These are phyloP conservation scores for Luperina testacea DNA, from an alignment of 2,888 invertebrate genomes.

Conservation along the genomic window DNA sequence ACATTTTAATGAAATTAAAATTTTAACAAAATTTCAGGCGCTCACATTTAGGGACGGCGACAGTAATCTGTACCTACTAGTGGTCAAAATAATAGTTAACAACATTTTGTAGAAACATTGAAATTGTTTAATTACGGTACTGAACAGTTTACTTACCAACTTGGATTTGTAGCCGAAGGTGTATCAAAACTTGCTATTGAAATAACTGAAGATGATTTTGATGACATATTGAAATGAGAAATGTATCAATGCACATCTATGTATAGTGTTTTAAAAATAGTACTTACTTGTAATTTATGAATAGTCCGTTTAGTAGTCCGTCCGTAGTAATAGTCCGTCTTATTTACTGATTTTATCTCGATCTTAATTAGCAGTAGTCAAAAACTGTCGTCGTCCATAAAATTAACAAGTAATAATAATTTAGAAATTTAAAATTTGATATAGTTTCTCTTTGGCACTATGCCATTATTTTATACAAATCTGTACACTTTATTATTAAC, in stretches of 20 bases:
- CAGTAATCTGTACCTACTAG: constrained; percentile 3
- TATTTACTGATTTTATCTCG: not conserved
- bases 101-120: not conserved
- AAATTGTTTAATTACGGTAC: not conserved
- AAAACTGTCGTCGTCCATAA: constrained; percentile 23
- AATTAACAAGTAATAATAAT: constrained; percentile 14
- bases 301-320: too few species aligned
- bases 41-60: constrained; percentile 22
- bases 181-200: not conserved
- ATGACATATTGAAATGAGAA: constrained; percentile 10
- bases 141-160: constrained; percentile 16
- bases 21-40: constrained; percentile 15
- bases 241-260: not conserved
- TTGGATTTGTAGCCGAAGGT: not conserved
- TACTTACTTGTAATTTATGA: not conserved
- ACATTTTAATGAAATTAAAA: not conserved
- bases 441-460: constrained; percentile 54
- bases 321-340: too few species aligned
- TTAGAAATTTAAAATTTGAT: constrained; percentile 16
- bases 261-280: not conserved
- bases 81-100: not conserved
- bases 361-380: not conserved
- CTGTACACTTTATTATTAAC: constrained; percentile 48
- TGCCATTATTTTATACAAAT: constrained; percentile 41
- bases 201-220: constrained; percentile 12